phyloP scores from a whole-genome alignment of 2,113 vertebrate genomes.

The Cyanistes caeruleus region DNA sequence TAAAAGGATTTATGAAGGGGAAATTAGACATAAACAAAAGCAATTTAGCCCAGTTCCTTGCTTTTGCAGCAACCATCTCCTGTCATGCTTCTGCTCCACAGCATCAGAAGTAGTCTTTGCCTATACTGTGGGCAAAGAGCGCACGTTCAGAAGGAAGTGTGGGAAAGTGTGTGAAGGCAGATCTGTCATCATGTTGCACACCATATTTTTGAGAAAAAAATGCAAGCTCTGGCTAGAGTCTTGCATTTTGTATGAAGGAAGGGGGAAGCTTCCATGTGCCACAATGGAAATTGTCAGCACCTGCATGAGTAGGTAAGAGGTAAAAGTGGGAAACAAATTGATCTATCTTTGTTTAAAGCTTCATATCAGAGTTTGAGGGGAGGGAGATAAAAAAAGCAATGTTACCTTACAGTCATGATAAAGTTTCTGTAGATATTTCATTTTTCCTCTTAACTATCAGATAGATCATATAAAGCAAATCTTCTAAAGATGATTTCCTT shows the following conservation, averaged over 20 bases:
- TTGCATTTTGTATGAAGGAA: not conserved
- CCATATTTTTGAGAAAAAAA: not conserved
- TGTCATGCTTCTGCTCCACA: not conserved
- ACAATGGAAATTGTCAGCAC: not conserved
- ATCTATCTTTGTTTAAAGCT: not conserved
- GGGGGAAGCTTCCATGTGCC: not conserved
- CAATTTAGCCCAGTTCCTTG: not conserved
- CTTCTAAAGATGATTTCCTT: not conserved
- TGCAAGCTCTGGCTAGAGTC: not conserved
- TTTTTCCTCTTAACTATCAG: not conserved
- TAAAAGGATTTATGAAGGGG: not conserved
- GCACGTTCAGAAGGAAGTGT: not conserved
- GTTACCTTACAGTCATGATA: not conserved
- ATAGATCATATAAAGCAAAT: not conserved
- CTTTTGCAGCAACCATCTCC: not conserved
- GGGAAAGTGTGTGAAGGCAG: not conserved
- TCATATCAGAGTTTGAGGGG: not conserved
- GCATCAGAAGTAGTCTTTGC: not conserved
- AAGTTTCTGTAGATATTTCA: not conserved
- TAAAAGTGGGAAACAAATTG: not conserved
- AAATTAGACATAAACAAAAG: not conserved
- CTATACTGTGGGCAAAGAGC: not conserved
- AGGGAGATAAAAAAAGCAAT: not conserved
- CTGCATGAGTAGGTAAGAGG: not conserved
- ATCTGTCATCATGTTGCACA: not conserved